Evolutionary conservation across 2,113 vertebrate species (phyloP), one percentile per base, ranked within the genome.

Genomic region (Thymallus thymallus): DNA sequence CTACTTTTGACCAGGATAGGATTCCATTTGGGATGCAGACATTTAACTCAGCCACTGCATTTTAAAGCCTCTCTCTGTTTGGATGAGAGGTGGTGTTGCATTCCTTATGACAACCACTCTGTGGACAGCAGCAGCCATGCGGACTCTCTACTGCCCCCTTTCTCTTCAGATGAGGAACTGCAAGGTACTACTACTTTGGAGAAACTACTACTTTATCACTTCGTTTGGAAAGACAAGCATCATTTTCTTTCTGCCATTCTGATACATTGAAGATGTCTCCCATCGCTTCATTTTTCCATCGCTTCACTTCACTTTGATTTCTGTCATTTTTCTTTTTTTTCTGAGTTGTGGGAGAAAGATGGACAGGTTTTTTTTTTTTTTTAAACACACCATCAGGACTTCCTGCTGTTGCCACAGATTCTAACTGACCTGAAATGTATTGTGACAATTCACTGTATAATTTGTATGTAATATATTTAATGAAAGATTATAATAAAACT

Each of bases 381-480:
- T 63, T 64, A 80, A 12, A 62, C 74, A 76, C 48, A 62, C 76
- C 56, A 45, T 81, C 71, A 62, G 80, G 76, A 83, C 78, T 68
- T 87, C 75, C 86, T 89, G 77, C 82, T 85, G 88, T n/a, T 89
- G 82, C 84, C 80, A 51, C 16, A 78, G 62, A 51, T 51, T 0
- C 14, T 74, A 88, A 91, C 90, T 91, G 91, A 92, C 87, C 87
- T 83, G 84, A 91, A 92, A 90, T 86, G 86, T 95, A 92, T 90
- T 76, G 87, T 93, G 90, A 86, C 87, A 93, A 95, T 93, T 94
- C 94, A 95, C 94, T 96, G 94, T 95, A 96, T 94, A 94, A 95
- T 95, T 84, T 96, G 94, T 96, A 96, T 93, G 94, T 96, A 95
- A 94, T 96, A 85, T 94, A 97, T 97, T 95, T 96, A 97, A 96